Conservation (phyloP, 2,888 invertebrate genomes). For the Uropetala carovei region DNA sequence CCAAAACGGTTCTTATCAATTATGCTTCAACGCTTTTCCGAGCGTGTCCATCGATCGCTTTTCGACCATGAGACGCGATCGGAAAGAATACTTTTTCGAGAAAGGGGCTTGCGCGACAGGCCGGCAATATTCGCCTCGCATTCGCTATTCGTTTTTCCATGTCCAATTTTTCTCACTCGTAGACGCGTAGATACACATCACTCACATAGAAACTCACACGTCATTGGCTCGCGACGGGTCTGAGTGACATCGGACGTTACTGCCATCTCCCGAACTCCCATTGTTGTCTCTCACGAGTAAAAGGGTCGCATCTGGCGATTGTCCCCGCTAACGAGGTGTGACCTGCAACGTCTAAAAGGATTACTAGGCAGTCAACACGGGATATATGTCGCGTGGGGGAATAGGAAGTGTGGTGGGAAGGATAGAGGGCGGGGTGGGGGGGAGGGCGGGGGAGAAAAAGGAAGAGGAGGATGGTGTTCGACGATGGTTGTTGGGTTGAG, state of each 20-base stretch:
- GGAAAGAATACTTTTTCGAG: too few species aligned
- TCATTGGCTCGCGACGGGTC: background rate
- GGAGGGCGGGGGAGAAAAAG: background rate
- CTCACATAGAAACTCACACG: background rate
- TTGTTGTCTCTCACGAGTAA: background rate
- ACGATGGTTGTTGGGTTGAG: background rate
- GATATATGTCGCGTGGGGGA: constrained; percentile 7
- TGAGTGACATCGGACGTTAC: constrained; percentile 39
- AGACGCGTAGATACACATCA: constrained; percentile 2
- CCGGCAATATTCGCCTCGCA: too few species aligned
- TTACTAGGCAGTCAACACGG: constrained; percentile 61
- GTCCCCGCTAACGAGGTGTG: constrained; percentile 53
- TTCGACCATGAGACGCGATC: too few species aligned
- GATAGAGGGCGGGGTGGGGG: background rate
- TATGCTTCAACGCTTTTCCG: too few species aligned
- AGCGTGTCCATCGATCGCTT: too few species aligned
- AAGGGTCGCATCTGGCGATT: constrained; percentile 50
- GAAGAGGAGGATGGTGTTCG: background rate
- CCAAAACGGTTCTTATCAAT: too few species aligned
- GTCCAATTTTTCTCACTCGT: background rate
- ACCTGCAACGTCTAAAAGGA: constrained; percentile 49
- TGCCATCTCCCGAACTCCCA: background rate
- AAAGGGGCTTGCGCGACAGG: too few species aligned
- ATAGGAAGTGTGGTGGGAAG: background rate
- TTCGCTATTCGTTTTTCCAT: too few species aligned